Evolutionary conservation across 2,113 vertebrate genomes (phyloP).

Genomic region (Petroica traversi): DNA sequence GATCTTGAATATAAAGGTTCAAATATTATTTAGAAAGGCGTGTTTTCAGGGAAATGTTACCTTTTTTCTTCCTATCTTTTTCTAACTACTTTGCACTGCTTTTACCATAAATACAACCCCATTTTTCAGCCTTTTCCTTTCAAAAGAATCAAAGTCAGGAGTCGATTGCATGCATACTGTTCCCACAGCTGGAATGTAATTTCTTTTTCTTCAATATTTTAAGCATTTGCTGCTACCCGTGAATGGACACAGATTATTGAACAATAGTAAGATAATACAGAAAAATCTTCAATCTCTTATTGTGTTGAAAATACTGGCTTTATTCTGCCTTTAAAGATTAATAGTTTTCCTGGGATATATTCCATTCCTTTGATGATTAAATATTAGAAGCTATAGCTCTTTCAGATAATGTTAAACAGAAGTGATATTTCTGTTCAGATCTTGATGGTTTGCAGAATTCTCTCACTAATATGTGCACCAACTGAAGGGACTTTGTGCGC

Average conservation of each 20-base stretch:
- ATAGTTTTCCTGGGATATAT: not conserved
- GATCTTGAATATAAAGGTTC: too few species aligned
- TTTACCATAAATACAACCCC: not conserved
- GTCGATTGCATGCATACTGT: not conserved
- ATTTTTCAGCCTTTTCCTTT: not conserved
- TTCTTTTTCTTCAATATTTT: not conserved
- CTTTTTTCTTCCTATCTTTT: not conserved
- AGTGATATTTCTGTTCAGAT: not conserved
- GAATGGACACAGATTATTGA: not conserved
- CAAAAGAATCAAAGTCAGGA: not conserved
- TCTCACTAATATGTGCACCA: not conserved
- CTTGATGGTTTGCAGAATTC: not conserved
- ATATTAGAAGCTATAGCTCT: not conserved
- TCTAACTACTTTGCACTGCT: not conserved
- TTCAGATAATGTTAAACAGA: not conserved
- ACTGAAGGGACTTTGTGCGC: not conserved
- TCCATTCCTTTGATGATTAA: constrained; percentile 35
- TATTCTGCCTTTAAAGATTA: constrained; percentile 12
- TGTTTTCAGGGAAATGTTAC: not conserved
- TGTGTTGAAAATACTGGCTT: not conserved
- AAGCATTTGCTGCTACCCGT: not conserved
- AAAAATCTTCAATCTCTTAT: not conserved
- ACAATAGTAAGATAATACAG: not conserved
- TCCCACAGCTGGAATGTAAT: not conserved
- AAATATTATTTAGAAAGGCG: too few species aligned